Evolutionary conservation across 2,888 invertebrate species (phyloP).

Genomic region (Eupeodes latifasciatus): DNA sequence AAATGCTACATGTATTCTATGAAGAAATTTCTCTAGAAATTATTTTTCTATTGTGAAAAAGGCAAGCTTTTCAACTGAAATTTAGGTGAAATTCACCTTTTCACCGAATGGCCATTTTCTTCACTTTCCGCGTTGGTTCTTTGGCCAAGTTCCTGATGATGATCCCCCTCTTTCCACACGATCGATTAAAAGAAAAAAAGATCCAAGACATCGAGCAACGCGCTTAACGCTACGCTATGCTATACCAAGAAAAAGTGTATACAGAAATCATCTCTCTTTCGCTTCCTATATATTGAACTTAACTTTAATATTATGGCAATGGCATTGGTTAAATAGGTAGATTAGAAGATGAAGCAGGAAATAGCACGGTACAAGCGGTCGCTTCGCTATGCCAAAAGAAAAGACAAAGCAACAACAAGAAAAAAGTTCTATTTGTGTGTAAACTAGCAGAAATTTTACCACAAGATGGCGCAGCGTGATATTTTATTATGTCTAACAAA

Average conservation of each 20-base stretch:
- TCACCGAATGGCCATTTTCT: slow-evolving; percentile 36
- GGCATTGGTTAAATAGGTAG: slow-evolving; percentile 74
- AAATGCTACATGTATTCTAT: no score
- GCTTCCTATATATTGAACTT: slow-evolving; percentile 63
- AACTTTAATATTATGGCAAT: slow-evolving; percentile 72
- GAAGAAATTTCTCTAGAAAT: no score
- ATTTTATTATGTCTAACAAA: slow-evolving; percentile 33
- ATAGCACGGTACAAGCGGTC: slow-evolving; percentile 46
- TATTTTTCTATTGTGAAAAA: no score
- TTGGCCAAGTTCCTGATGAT: slow-evolving; percentile 28
- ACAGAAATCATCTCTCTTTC: slow-evolving; percentile 25
- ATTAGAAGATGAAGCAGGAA: slow-evolving; percentile 72
- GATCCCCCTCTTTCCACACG: slow-evolving; percentile 10
- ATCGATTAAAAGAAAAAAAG: slow-evolving; percentile 12
- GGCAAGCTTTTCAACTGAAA: neutral
- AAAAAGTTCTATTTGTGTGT: slow-evolving; percentile 48
- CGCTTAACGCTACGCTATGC: neutral
- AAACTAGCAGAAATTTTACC: slow-evolving; percentile 1
- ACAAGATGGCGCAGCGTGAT: slow-evolving; percentile 60
- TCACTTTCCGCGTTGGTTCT: slow-evolving; percentile 45
- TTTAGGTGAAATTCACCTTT: slow-evolving; percentile 13
- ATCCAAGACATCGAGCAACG: slow-evolving; percentile 9
- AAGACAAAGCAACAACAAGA: neutral
- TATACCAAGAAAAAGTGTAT: neutral
- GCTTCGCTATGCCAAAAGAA: slow-evolving; percentile 26